Conservation (phyloP, 2,888 invertebrate genomes). For the Sminthurinus aureus region DNA sequence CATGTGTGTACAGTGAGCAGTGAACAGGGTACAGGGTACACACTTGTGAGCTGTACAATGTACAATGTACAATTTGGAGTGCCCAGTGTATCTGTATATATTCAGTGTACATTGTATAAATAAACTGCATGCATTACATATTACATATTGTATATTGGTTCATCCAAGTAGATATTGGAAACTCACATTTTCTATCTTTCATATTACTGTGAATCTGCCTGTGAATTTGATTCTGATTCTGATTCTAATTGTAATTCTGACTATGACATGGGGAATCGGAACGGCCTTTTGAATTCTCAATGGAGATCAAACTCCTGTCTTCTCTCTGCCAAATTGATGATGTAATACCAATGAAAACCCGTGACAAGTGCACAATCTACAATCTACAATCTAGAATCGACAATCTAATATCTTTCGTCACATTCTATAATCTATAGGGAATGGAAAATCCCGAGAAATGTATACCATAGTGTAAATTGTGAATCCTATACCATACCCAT, state of each 20-base stretch:
- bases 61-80: not conserved
- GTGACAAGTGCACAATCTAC: too few relatives aligned
- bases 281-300: not conserved
- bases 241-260: too few relatives aligned
- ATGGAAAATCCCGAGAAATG: too few relatives aligned
- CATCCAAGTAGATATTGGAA: too few relatives aligned
- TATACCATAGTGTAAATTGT: too few relatives aligned
- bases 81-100: too few relatives aligned
- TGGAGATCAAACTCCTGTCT: not conserved
- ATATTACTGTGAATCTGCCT: too few relatives aligned
- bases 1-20: not conserved
- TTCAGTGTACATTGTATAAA: too few relatives aligned
- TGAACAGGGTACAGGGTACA: not conserved
- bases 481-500: too few relatives aligned
- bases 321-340: constrained; percentile 5
- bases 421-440: not conserved
- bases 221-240: too few relatives aligned
- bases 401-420: not conserved
- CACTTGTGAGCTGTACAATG: not conserved
- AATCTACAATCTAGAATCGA: not conserved
- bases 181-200: too few relatives aligned
- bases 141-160: not conserved
- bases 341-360: not conserved
- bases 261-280: not conserved
- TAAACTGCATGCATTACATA: too few relatives aligned